A percentile compares a stretch with the other conserved stretches of the same genome.
These are phyloP conservation scores for Zhuqinia jingwanae DNA, from an alignment of 2,888 invertebrate species.

Conservation along the genomic window DNA sequence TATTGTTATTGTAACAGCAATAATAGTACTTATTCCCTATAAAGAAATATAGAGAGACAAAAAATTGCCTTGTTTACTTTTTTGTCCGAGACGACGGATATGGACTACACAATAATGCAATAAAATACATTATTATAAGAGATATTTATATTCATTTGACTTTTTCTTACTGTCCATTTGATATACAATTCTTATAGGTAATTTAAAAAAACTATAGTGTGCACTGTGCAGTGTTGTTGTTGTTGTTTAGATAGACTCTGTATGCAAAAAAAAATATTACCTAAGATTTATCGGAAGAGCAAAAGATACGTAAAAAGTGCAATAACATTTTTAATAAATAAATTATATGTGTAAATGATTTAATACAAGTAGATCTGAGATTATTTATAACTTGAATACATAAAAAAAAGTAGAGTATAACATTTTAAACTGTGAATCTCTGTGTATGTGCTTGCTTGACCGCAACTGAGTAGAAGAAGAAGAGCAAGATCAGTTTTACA, in stretches of 20 bases:
- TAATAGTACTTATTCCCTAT: not conserved
- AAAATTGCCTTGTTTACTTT: slow-evolving; percentile 40
- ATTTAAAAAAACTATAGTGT: not conserved
- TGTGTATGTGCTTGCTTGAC: not conserved
- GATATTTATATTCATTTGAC: not conserved
- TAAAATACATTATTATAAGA: no score
- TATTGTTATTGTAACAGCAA: slow-evolving; percentile 6
- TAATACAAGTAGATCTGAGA: slow-evolving; percentile 23
- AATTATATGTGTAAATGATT: not conserved
- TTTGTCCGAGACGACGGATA: not conserved
- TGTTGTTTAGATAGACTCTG: not conserved
- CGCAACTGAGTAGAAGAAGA: not conserved
- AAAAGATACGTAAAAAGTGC: slow-evolving; percentile 30
- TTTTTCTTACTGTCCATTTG: slow-evolving; percentile 20
- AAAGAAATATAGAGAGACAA: not conserved
- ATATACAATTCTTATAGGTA: not conserved
- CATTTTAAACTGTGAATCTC: not conserved
- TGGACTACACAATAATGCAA: no score
- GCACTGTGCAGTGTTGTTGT: not conserved
- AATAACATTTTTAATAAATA: slow-evolving; percentile 25
- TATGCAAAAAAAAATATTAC: slow-evolving; percentile 1
- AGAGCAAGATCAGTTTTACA: slow-evolving; percentile 7
- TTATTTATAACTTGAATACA: slow-evolving; percentile 10
- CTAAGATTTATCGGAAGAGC: not conserved
- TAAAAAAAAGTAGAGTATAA: not conserved